phyloP scores from a whole-genome alignment of 35 echinoderm and acorn worm species.

The Holothuria glaberrima region DNA sequence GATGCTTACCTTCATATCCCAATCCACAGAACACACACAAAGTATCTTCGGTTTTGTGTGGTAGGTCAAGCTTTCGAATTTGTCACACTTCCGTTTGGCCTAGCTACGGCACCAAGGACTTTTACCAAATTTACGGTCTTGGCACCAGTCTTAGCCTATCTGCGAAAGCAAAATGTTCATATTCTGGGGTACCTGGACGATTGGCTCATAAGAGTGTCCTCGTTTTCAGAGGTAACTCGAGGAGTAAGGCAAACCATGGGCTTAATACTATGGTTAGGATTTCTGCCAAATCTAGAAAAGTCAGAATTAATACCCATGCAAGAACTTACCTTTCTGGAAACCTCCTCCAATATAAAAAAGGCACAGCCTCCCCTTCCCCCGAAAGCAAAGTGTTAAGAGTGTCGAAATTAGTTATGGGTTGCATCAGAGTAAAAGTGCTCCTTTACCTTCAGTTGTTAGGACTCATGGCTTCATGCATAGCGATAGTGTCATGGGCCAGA shows the following conservation, averaged over 20 bases:
- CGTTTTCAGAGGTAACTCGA: not conserved
- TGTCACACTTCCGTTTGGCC: no score
- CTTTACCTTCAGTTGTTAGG: not conserved
- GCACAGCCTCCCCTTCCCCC: not conserved
- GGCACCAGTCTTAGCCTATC: not conserved
- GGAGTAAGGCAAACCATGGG: not conserved
- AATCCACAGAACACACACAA: not conserved
- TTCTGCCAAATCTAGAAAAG: not conserved
- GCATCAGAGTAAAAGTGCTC: not conserved
- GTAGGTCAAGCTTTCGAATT: no score
- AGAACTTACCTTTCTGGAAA: not conserved
- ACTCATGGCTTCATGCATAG: constrained; percentile 7
- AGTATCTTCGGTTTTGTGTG: not conserved
- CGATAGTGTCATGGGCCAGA: not conserved
- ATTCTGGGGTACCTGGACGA: not conserved
- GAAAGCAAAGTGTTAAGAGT: not conserved
- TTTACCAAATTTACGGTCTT: constrained; percentile 10
- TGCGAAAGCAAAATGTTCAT: not conserved
- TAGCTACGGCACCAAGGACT: constrained; percentile 3
- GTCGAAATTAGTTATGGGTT: not conserved
- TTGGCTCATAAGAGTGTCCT: not conserved
- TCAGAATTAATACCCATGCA: not conserved
- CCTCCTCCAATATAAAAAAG: not conserved
- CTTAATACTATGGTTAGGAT: not conserved
- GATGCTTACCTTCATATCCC: constrained; percentile 33